Conservation (phyloP, 2,888 invertebrate genomes). For the Adela reaumurella region DNA sequence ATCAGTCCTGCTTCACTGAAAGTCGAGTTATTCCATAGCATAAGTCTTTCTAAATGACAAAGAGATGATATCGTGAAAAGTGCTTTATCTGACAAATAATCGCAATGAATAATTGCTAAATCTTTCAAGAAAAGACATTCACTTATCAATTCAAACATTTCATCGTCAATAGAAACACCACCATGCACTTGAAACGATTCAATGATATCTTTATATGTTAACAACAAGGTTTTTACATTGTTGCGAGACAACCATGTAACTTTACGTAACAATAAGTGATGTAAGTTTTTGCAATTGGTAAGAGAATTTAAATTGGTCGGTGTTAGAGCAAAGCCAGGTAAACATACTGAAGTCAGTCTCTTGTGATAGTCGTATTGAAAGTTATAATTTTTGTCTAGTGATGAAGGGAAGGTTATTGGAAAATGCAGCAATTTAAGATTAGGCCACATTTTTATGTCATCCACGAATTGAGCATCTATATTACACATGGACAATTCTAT, state of each 20-base stretch:
- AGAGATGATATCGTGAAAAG: conserved; percentile 26
- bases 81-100: conserved; percentile 35
- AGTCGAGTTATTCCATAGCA: conserved; percentile 41
- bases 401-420: conserved; percentile 22
- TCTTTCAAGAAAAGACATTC: conserved; percentile 30
- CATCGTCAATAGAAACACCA: conserved; percentile 32
- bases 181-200: conserved; percentile 37
- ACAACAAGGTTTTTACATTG: conserved; percentile 29
- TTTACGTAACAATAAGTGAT: conserved; percentile 40
- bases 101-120: conserved; percentile 39
- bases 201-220: conserved; percentile 26
- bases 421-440: conserved; percentile 33
- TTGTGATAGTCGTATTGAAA: conserved; percentile 31
- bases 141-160: conserved; percentile 27
- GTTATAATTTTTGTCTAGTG: too few species aligned
- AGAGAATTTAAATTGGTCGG: conserved; percentile 29
- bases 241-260: conserved; percentile 29
- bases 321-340: conserved; percentile 42
- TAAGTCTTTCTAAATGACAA: conserved; percentile 27
- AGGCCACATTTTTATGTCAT: conserved; percentile 29
- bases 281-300: conserved; percentile 28
- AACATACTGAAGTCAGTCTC: conserved; percentile 26
- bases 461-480: conserved; percentile 29
- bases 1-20: conserved; percentile 33
- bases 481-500: conserved; percentile 44